Percentiles rank a stretch among this genome's conserved stretches.
phyloP scores from a whole-genome alignment of 37 sponge, comb jelly and placozoan species.

The Cliona cf. orientalis region DNA sequence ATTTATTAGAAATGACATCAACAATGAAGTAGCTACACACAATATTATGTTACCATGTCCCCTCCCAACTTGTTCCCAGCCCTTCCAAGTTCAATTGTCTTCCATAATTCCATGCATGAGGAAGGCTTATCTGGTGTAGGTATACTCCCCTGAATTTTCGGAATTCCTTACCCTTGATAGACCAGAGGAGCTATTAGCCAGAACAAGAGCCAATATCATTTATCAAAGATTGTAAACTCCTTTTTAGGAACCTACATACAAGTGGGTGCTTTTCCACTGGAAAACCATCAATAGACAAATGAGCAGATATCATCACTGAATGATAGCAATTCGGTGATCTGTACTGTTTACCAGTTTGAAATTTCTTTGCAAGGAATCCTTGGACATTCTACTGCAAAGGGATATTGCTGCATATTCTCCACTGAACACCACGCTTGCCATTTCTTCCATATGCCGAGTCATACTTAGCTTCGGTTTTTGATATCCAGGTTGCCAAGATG shows the following conservation, averaged over 20 bases:
- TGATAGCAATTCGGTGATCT: slow-evolving; percentile 40
- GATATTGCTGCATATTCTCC: not conserved
- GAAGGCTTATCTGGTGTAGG: too few relatives aligned
- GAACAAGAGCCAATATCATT: slow-evolving; percentile 32
- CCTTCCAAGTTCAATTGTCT: too few relatives aligned
- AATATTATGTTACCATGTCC: not conserved
- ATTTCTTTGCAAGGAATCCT: slow-evolving; percentile 14
- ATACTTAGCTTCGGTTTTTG: slow-evolving; percentile 19
- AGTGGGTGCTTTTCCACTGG: slow-evolving; percentile 44
- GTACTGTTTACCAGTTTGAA: slow-evolving; percentile 15
- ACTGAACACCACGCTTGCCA: slow-evolving; percentile 9
- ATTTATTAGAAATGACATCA: not conserved
- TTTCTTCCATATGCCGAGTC: slow-evolving; percentile 25
- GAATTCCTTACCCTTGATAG: not conserved
- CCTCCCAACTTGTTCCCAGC: not conserved
- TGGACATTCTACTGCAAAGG: slow-evolving; percentile 8
- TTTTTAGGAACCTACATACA: slow-evolving; percentile 21
- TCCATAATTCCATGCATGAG: too few relatives aligned
- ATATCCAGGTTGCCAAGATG: slow-evolving; percentile 21
- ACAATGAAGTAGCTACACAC: not conserved
- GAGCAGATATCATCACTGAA: slow-evolving; percentile 52
- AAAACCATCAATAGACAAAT: slow-evolving; percentile 25
- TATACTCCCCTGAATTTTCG: too few relatives aligned
- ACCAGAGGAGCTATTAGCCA: slow-evolving; percentile 15
- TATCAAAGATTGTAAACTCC: too few relatives aligned